Conservation (phyloP, 2,797 vertebrate species). For the Dermochelys coriacea region DNA sequence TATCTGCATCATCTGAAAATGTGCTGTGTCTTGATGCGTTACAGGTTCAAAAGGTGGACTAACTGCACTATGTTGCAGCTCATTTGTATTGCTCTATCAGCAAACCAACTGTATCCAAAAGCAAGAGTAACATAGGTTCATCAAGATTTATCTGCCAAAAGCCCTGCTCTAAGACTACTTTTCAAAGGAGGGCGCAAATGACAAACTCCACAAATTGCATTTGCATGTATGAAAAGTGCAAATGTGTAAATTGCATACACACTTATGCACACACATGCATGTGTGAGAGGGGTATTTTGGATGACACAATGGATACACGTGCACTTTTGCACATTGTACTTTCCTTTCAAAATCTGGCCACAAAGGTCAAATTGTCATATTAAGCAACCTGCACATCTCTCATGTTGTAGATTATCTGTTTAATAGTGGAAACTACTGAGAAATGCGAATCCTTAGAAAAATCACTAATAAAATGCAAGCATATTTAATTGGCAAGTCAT, state of each 20-base stretch:
- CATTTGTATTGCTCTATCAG: not conserved
- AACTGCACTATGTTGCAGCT: not conserved
- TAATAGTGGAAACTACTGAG: accelerated
- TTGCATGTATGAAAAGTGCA: accelerated
- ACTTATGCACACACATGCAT: too few species aligned
- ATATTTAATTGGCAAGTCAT: conserved; percentile 13
- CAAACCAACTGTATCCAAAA: not conserved
- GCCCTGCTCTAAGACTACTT: accelerated
- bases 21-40: accelerated
- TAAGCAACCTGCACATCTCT: accelerated
- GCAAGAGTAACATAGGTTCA: not conserved
- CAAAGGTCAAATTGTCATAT: accelerated
- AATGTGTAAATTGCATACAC: too few species aligned
- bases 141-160: not conserved
- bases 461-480: conserved; percentile 7
- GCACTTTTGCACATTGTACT: accelerated
- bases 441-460: not conserved
- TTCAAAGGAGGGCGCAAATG: not conserved
- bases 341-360: not conserved
- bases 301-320: accelerated
- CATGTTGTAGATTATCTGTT: accelerated
- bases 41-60: not conserved
- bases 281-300: accelerated
- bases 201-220: not conserved
- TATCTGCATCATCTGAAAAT: not conserved